Percentiles rank a stretch among this genome's conserved stretches.
phyloP scores from a whole-genome alignment of 1,140 invertebrate genomes.

The Monomorium pharaonis region DNA sequence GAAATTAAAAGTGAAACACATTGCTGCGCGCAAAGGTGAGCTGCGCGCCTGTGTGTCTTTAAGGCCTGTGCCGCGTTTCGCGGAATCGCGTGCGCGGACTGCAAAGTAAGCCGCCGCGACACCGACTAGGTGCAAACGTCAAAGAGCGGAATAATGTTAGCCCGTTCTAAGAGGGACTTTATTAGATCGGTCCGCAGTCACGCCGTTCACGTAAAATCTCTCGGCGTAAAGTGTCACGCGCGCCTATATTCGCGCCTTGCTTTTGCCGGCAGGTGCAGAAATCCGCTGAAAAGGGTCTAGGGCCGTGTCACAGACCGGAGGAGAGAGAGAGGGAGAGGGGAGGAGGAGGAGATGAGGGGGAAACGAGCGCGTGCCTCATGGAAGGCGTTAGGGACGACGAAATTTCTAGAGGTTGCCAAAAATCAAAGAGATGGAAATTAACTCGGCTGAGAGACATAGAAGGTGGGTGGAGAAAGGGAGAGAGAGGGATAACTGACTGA shows the following conservation, averaged over 20 bases:
- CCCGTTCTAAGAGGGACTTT: conserved; percentile 62
- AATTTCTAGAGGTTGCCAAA: conserved; percentile 73
- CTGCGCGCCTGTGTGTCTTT: conserved; percentile 43
- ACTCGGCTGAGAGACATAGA: conserved; percentile 53
- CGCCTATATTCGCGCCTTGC: conserved; percentile 45
- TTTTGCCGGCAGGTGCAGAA: conserved; percentile 65
- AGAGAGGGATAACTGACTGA: conserved; percentile 45
- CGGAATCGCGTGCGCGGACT: conserved; percentile 36
- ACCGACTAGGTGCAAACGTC: conserved; percentile 68
- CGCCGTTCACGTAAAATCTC: conserved; percentile 66
- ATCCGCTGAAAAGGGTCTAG: conserved; percentile 59
- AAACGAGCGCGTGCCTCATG: conserved; percentile 44
- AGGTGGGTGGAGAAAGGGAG: not conserved
- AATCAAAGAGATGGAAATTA: conserved; percentile 83
- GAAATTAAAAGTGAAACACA: conserved; percentile 61
- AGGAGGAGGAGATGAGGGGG: not conserved
- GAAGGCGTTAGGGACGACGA: conserved; percentile 37
- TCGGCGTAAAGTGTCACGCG: conserved; percentile 54
- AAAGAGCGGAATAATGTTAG: conserved; percentile 72
- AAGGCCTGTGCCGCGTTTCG: conserved; percentile 42
- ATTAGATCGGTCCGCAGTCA: conserved; percentile 69
- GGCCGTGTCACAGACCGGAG: conserved; percentile 18
- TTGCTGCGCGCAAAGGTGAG: conserved; percentile 37
- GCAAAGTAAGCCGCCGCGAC: conserved; percentile 54
- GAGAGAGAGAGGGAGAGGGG: not conserved